phyloP scores from a whole-genome alignment of 2,797 vertebrate genomes.

The Sitta carolinensis region DNA sequence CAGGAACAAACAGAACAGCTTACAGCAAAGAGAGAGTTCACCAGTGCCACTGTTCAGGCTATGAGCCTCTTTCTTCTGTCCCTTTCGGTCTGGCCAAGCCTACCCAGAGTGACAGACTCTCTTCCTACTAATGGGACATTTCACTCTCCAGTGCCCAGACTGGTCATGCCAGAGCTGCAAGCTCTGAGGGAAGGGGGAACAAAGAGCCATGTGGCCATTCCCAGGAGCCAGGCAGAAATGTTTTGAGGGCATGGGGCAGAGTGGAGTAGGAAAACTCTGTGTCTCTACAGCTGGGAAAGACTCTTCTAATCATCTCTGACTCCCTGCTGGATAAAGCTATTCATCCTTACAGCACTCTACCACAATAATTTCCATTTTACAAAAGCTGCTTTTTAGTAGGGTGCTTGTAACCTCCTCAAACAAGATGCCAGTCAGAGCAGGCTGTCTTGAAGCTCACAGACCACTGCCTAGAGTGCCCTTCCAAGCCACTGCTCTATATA shows the following conservation, averaged over 20 bases:
- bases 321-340: constrained; percentile 21
- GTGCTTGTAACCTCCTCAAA: not conserved
- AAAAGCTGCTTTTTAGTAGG: constrained; percentile 16
- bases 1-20: not conserved
- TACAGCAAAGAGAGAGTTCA: not conserved
- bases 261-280: not conserved
- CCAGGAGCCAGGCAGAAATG: not conserved
- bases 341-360: not conserved
- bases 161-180: not conserved
- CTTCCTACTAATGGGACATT: not conserved
- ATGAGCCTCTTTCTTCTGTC: not conserved
- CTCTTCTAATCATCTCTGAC: not conserved
- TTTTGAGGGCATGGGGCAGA: not conserved
- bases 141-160: not conserved
- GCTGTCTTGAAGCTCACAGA: not conserved
- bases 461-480: not conserved
- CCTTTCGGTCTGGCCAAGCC: not conserved
- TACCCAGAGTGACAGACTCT: not conserved
- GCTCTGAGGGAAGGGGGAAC: not conserved
- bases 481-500: not conserved
- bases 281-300: not conserved
- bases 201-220: not conserved
- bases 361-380: constrained; percentile 24
- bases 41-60: not conserved
- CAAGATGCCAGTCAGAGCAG: not conserved